Conservation (phyloP, 2,888 invertebrate species). For the Drosophila nr. perissopoda region DNA sequence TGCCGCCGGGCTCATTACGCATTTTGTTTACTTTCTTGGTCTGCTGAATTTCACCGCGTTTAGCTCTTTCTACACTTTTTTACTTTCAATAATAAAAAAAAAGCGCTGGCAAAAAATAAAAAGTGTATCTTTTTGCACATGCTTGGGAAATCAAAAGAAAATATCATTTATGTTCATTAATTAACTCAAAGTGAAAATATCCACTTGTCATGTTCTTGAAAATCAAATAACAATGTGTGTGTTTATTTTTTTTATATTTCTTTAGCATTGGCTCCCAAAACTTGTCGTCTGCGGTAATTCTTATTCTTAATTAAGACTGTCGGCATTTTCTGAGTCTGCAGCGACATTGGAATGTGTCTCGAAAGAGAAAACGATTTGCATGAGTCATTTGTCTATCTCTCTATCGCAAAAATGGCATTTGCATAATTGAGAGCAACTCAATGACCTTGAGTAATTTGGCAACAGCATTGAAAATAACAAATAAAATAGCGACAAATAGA, state of each 20-base stretch:
- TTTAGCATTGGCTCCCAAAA: slow-evolving; percentile 32
- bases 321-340: slow-evolving; percentile 23
- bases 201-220: slow-evolving; percentile 56
- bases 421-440: slow-evolving; percentile 19
- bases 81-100: slow-evolving; percentile 25
- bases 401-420: neutral
- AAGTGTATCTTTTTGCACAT: slow-evolving; percentile 13
- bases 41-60: slow-evolving; percentile 43
- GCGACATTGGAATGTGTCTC: slow-evolving; percentile 47
- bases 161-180: slow-evolving; percentile 53
- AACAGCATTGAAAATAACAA: slow-evolving; percentile 25
- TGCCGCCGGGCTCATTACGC: slow-evolving; percentile 33
- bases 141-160: slow-evolving; percentile 41
- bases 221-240: slow-evolving; percentile 31
- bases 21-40: slow-evolving; percentile 50
- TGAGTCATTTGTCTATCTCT: slow-evolving; percentile 39
- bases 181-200: slow-evolving; percentile 48
- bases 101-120: slow-evolving; percentile 8
- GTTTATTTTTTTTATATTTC: slow-evolving; percentile 25
- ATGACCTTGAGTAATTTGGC: slow-evolving; percentile 55
- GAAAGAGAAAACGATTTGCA: slow-evolving; percentile 11
- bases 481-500: neutral
- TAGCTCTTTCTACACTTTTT: slow-evolving; percentile 25
- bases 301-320: slow-evolving; percentile 33
- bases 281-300: slow-evolving; percentile 19